Conservation (phyloP, 2,797 vertebrate species). For the Channallabes apus region DNA sequence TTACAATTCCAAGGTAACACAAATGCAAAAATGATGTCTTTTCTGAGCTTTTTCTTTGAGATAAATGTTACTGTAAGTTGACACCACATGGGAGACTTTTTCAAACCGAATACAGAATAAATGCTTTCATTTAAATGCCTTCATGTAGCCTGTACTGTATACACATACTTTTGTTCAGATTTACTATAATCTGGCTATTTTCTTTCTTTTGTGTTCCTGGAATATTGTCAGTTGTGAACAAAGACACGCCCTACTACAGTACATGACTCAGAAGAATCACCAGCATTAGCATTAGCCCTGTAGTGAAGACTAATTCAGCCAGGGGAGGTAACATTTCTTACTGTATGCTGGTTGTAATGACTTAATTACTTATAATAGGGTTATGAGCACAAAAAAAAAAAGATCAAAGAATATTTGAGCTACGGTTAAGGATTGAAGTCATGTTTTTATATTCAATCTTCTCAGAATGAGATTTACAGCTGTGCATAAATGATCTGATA, state of each 20-base stretch:
- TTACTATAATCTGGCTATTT: too few species aligned
- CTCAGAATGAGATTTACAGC: not conserved
- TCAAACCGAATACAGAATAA: not conserved
- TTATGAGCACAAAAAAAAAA: not conserved
- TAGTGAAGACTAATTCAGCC: not conserved
- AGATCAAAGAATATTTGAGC: not conserved
- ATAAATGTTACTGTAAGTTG: too few species aligned
- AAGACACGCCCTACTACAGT: constrained; percentile 19
- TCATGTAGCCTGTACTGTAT: not conserved
- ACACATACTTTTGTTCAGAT: not conserved
- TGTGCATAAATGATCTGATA: not conserved
- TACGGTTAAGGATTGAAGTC: not conserved
- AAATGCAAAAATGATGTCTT: not conserved
- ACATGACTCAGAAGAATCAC: constrained; percentile 12
- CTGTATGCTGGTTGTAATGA: too few species aligned
- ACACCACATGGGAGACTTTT: not conserved
- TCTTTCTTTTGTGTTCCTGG: not conserved
- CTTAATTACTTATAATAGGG: not conserved
- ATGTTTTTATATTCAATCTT: not conserved
- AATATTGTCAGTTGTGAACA: constrained; percentile 1
- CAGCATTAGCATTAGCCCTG: constrained; percentile 16
- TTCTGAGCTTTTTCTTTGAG: not conserved
- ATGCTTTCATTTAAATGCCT: not conserved
- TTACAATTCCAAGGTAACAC: not conserved
- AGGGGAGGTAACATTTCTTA: not conserved